Evolutionary conservation across 2,888 invertebrate genomes (phyloP), one percentile per base, ranked within the genome.

Genomic region (Andrena bicolor): DNA sequence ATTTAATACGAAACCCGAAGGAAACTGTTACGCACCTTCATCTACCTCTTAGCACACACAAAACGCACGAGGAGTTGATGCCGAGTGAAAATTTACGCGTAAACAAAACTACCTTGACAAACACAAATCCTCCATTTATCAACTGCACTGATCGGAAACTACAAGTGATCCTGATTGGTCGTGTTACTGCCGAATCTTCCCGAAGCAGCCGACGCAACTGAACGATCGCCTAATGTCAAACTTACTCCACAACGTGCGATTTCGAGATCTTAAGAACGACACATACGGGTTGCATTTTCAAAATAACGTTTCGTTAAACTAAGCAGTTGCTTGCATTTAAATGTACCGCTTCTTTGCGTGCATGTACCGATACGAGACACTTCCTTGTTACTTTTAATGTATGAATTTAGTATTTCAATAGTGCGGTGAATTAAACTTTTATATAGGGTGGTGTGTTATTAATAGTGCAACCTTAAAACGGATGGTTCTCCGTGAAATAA

Each of bases 41-140:
- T 96, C 96, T 96, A 96, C 96, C 95, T 95, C 95, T 95, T 89
- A 91, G 89, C 92, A 89, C 90, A 90, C 91, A 91, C 90, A 90
- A 90, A 85, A 92, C 90, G 86, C 90, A 88, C 91, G 89, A 86
- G 84, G 89, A 91, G 90, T 92, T 91, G 89, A 91, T 91, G 91
- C 91, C 91, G 90, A 92, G 84, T 90, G 88, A 91, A 92, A 93
- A 93, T 91, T 90, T 90, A 95, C 95, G 95, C 95, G 95, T 96
- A 96, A 95, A 96, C 95, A 96, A 95, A 95, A 95, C 95, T 95
- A 95, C 94, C 95, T 95, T 95, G 95, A 95, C 95, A 95, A 95
- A 95, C 95, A 95, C 95, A 95, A 95, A 95, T 95, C 95, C 95
- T 95, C 95, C 95, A 95, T 95, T 95, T 95, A 95, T 95, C 95